Percentiles rank a stretch among this genome's conserved stretches.
These are phyloP conservation scores for Coenonympha glycerion DNA, from an alignment of 2,888 invertebrate species.

Conservation along the genomic window DNA sequence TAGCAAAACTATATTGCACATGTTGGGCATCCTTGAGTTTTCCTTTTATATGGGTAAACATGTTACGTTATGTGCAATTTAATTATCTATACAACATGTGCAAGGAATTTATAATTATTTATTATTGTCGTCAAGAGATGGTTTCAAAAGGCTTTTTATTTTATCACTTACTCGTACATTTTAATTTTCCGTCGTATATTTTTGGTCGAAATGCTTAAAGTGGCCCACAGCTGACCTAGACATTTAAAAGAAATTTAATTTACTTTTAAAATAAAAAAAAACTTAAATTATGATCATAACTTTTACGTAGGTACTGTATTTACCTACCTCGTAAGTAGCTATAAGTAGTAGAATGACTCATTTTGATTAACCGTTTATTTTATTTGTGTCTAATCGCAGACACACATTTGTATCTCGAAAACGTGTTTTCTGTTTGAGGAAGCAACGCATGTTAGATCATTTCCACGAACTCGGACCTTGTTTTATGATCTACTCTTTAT, in stretches of 20 bases:
- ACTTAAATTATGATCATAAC: no score
- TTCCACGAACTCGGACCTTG: slow-evolving; percentile 21
- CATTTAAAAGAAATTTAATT: no score
- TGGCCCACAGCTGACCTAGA: no score
- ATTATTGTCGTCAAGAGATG: slow-evolving; percentile 8
- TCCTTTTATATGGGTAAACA: slow-evolving; percentile 29
- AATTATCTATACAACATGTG: slow-evolving; percentile 19
- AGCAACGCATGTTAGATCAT: slow-evolving; percentile 25
- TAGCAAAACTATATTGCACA: slow-evolving; percentile 14
- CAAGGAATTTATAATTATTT: slow-evolving; percentile 17
- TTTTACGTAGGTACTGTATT: not conserved
- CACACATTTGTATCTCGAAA: slow-evolving; percentile 26
- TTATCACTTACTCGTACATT: no score
- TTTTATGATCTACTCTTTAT: no score
- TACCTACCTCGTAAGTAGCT: not conserved
- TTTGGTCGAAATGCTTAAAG: no score
- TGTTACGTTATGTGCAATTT: slow-evolving; percentile 26
- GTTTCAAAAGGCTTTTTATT: not conserved
- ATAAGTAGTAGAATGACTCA: slow-evolving; percentile 32
- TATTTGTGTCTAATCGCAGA: slow-evolving; percentile 24
- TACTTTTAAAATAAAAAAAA: no score
- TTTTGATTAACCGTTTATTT: slow-evolving; percentile 27
- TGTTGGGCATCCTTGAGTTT: slow-evolving; percentile 27
- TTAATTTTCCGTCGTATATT: no score
- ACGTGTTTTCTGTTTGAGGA: slow-evolving; percentile 33